Evolutionary conservation across 2,113 vertebrate genomes (phyloP), one percentile per base, ranked within the genome.

Genomic region (Lichenostomus cassidix): DNA sequence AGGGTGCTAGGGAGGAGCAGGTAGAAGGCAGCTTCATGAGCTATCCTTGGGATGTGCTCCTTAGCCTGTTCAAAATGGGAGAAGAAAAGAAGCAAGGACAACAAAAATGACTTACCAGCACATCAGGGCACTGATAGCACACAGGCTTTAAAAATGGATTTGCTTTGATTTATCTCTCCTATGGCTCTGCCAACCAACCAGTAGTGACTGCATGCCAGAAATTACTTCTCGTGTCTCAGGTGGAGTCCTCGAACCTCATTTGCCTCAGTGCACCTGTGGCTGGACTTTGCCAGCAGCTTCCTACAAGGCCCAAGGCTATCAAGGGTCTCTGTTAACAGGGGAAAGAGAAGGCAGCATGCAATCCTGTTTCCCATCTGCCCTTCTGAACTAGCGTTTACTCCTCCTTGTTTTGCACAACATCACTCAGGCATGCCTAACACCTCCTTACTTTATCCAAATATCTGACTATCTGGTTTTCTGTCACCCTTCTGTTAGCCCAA

Each of bases 231-330:
- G 27, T 55, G 35, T 79, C 31, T 28, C n/a, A 49, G 41, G 13
- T 62, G 20, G 33, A 56, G 39, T 31, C 7, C 28, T 21, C 24
- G 44, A 50, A 13, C 14, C 25, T 83, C 1, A 0, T 21, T 52
- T 77, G 18, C 18, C 23, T 10, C 50, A 27, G 29, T 4, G 10
- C 13, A 8, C 0, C 0, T 12, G 23, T 28, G 53, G 49, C 64
- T 76, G 44, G 25, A 16, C 49, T 82, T 64, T 0, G 2, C n/a
- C 29, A 42, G 63, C 41, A 85, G 12, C 49, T 60, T 83, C 29
- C 55, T 37, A 28, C 33, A 68, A 60, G 20, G 18, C 23, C 31
- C 2, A 1, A 2, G 2, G 33, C 41, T 56, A 3, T 27, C 65
- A 42, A 47, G 13, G 47, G 23, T 33, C n/a, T 41, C 33, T 83